Conservation (phyloP, 2,797 vertebrate species). For the Acrocephalus scirpaceus region DNA sequence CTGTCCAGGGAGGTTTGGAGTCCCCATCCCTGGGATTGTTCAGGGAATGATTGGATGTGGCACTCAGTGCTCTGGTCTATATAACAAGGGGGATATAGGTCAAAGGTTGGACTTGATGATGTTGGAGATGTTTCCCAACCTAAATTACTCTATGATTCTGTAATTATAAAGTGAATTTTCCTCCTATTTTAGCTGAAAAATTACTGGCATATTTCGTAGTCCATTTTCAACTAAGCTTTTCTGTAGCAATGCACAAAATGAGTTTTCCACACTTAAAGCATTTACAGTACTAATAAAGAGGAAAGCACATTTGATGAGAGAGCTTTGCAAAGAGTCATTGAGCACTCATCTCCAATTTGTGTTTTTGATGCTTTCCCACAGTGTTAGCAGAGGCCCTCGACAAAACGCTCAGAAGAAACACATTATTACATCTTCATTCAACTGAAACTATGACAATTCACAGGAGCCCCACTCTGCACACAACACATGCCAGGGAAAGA, state of each 20-base stretch:
- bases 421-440: background rate
- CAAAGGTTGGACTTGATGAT: background rate
- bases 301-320: background rate
- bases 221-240: background rate
- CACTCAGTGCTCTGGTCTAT: too few relatives aligned
- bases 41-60: rapidly evolving
- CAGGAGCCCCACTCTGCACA: background rate
- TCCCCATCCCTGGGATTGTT: background rate
- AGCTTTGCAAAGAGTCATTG: background rate
- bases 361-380: background rate
- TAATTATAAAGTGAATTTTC: background rate
- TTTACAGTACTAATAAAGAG: constrained; percentile 11
- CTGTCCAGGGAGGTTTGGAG: background rate
- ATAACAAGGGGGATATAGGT: background rate
- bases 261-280: background rate
- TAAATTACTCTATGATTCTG: background rate
- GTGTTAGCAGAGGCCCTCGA: background rate
- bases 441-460: background rate
- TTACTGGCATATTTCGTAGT: background rate
- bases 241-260: background rate
- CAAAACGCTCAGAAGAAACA: background rate
- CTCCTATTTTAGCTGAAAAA: background rate
- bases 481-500: background rate
- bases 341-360: background rate
- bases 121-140: background rate